Evolutionary conservation across 1,140 invertebrate species (phyloP), one percentile per base, ranked within the genome.

Genomic region (Bombus sibiricus): DNA sequence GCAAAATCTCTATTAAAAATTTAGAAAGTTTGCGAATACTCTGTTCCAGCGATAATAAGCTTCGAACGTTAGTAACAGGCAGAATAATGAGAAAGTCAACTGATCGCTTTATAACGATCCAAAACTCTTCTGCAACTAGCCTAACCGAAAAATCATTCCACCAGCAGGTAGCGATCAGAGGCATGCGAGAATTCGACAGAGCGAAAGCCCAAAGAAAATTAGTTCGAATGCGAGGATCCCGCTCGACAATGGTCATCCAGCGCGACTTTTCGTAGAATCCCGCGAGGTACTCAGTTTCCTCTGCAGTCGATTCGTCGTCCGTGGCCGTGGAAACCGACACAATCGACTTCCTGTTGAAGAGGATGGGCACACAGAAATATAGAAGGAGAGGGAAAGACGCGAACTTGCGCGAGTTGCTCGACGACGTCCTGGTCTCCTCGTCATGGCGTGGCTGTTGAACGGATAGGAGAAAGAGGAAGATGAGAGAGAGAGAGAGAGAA

Each of bases 211-310:
- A 76, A 82, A 85, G 69, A 69, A 89, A 90, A 89, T 87, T 79
- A 62, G 87, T 53, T 53, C 47, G 74, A 80, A 37, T 66, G 62
- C 32, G 64, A 18, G 37, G 66, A 34, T 22, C 32, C 2, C 8
- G 32, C 6, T 18, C 12, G 47, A 90, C 85, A 90, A 90, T 89
- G 89, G 88, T 90, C 89, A 88, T 82, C 71, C 81, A 41, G 47
- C 41, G 83, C 57, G 86, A 90, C 81, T 89, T 89, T 89, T 89
- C 84, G 53, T n/a, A 47, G 34, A 53, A 32, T 22, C 64, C 64
- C 69, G 22, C 68, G 64, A 43, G 72, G 62, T 64, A 32, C 28
- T 34, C 41, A 22, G 73, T 68, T 86, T 87, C 85, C 74, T 75
- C 62, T 43, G 43, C 72, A 37, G 47, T 72, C 76, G 66, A 62